Evolutionary conservation across 1,140 invertebrate genomes (phyloP), one percentile per base, ranked within the genome.

Genomic region (Zaprionus nigranus): DNA sequence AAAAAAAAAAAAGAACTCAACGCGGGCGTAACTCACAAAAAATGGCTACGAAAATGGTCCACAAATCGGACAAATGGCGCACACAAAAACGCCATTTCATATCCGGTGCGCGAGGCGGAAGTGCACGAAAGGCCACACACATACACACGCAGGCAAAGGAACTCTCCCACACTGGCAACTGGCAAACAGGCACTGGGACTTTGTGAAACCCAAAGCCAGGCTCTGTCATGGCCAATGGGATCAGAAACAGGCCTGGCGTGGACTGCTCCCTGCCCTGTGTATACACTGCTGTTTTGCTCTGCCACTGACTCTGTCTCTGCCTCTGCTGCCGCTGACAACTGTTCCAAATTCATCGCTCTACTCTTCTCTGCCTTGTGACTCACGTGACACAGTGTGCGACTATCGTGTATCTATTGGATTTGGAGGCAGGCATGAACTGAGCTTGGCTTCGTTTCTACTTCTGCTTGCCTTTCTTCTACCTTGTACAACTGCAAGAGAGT

Each of bases 1-100:
- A 6, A 11, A 49, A 59, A 59, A 2, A 3, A 17, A 15, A 5
- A 70, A 40, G 34, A 22, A 22, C 54, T 5, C 40, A 65, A 54
- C n/a, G 12, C 9, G 40, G 12, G 67, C 9, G 40, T 9, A 7
- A n/a, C n/a, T 9, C 40, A 46, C 40, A 62, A 59, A 60, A 49
- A 77, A 43, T 57, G 38, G 64, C 75, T 84, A 78, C 81, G 78
- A 88, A 86, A 87, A 84, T 78, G 83, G 67, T 87, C 71, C 84
- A 88, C 84, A 88, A 88, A 87, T 90, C 85, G 85, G 81, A 81
- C 84, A 86, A 87, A 86, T 79, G 78, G 72, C 68, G 72, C 66
- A 62, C 66, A 72, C 75, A 76, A 78, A 74, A 79, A 70, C 66
- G 70, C 74, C 81, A 73, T 81, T 90, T 88, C 84, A 88, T 88